Evolutionary conservation across 2,888 invertebrate genomes (phyloP).

Genomic region (Drosophila nr. perissopoda): DNA sequence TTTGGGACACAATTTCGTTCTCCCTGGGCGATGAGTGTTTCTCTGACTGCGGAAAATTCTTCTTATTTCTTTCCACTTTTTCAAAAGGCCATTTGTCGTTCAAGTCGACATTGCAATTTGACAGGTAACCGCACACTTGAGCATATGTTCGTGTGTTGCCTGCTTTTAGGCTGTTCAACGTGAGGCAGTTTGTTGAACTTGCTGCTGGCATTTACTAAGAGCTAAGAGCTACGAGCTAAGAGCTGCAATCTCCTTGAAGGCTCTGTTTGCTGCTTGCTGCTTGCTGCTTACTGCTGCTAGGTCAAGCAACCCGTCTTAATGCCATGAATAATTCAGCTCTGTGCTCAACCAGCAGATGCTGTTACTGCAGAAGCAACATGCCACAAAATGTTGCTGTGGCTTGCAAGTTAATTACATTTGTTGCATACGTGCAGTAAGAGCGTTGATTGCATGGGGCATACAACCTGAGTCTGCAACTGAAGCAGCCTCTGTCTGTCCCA

Average conservation of each 20-base stretch:
- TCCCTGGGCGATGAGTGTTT: conserved; percentile 49
- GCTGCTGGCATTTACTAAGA: conserved; percentile 26
- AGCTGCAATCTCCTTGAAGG: conserved; percentile 49
- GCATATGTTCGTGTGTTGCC: conserved; percentile 52
- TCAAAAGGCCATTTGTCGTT: conserved; percentile 74
- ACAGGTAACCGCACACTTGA: conserved; percentile 75
- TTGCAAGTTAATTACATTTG: conserved; percentile 77
- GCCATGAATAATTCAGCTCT: conserved; percentile 74
- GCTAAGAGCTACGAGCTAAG: neutral
- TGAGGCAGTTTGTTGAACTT: conserved; percentile 76
- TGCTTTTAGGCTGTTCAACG: conserved; percentile 75
- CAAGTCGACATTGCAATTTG: conserved; percentile 69
- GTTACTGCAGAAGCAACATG: conserved; percentile 22
- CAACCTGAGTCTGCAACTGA: conserved; percentile 26
- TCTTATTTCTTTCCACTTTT: conserved; percentile 47
- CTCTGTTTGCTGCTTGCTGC: neutral
- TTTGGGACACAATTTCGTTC: conserved; percentile 29
- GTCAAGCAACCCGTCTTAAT: conserved; percentile 67
- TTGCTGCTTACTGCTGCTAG: conserved; percentile 18
- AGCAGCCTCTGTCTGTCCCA: conserved; percentile 13
- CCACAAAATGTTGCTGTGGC: conserved; percentile 51
- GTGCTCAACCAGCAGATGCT: conserved; percentile 16
- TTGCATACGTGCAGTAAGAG: conserved; percentile 62
- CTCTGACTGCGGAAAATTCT: conserved; percentile 30
- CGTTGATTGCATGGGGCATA: conserved; percentile 60